These are phyloP conservation scores for Parnassius mnemosyne DNA, from an alignment of 2,888 invertebrate genomes.

Conservation along the genomic window DNA sequence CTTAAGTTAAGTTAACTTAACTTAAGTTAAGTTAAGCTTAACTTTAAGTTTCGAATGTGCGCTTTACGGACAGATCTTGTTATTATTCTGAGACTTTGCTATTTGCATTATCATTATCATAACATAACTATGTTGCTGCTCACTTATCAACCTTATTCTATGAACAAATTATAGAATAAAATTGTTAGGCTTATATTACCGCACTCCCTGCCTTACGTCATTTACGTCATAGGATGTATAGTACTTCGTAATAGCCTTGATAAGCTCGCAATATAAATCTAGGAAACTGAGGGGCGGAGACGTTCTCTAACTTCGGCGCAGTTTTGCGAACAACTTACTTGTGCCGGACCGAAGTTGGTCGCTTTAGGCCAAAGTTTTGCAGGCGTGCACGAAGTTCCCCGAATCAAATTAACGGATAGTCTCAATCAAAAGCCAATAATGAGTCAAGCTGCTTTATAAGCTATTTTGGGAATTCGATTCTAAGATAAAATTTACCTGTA, in stretches of 20 bases:
- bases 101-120: no score
- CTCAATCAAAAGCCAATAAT: conserved; percentile 20
- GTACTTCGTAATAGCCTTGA: not conserved
- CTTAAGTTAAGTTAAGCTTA: no score
- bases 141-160: no score
- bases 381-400: conserved; percentile 13
- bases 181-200: not conserved
- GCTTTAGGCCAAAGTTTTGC: conserved; percentile 8
- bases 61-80: no score
- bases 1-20: no score
- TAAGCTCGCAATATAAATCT: conserved; percentile 2
- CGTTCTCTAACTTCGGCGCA: not conserved
- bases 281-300: not conserved
- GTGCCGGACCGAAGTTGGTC: conserved; percentile 8
- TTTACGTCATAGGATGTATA: not conserved
- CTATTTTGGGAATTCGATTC: not conserved
- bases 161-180: no score
- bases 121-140: no score
- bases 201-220: not conserved
- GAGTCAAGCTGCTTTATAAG: not conserved
- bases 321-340: conserved; percentile 4
- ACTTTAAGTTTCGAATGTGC: no score
- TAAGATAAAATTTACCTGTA: no score
- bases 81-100: no score
- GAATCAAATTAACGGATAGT: conserved; percentile 20